Evolutionary conservation across 2,797 vertebrate species (phyloP), one percentile per base, ranked within the genome.

Genomic region (Hydrophis major): DNA sequence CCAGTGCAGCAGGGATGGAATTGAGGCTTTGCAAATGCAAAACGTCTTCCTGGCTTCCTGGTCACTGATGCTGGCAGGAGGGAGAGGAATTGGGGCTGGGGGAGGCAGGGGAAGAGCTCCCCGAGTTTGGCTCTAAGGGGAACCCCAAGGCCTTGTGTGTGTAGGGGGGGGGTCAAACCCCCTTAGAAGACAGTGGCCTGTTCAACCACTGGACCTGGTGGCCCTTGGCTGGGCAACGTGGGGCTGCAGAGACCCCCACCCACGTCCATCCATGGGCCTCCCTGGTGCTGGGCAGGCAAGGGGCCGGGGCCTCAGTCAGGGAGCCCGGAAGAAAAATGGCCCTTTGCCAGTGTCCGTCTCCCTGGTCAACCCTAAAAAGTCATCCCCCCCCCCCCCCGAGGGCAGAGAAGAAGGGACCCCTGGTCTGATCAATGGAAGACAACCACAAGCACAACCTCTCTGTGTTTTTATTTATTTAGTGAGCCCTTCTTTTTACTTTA

Each of bases 21-120:
- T 98, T 97, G 98, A 96, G 98, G 96, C 99, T 99, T 99, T 99
- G 98, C 98, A 99, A 98, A 99, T 99, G 99, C 99, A 99, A 99
- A 99, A 99, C 96, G 98, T 98, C 98, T 98, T 12, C 98, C 98
- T 98, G 95, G 98, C 97, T 98, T 98, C 97, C 97, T 97, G 98
- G 96, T 98, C 98, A 97, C 98, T 98, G 98, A 95, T 97, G 97
- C 97, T 97, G 97, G 97, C 97, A 96, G 94, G 97, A 97, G 96
- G 96, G 97, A 97, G 96, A 95, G 95, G 96, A 66, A 47, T 94
- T 95, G 96, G 96, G 97, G 97, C 96, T 96, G 50, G 22, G 90
- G 96, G 94, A 93, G 61, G 50, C 5, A 2, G 32, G 55, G 88
- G 3, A 13, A 59, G 32, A 11, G 14, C 32, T 42, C 12, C 1